phyloP scores from a whole-genome alignment of 2,113 vertebrate species.

The Lagopus leucura region DNA sequence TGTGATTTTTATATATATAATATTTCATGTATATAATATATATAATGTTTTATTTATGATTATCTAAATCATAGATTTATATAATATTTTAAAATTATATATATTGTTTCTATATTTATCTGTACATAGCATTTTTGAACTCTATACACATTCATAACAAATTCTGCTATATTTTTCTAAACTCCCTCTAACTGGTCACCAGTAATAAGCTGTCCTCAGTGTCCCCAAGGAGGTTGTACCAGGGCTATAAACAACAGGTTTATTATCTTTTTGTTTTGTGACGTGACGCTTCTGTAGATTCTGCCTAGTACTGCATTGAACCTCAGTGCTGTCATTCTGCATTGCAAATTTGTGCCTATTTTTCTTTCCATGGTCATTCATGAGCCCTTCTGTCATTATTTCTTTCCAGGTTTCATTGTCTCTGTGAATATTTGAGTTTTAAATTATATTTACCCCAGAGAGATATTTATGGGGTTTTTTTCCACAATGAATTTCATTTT shows the following conservation, averaged over 20 bases:
- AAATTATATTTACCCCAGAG: not conserved
- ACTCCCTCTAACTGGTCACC: not conserved
- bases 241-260: not conserved
- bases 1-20: not conserved
- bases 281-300: not conserved
- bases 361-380: not conserved
- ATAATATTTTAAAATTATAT: not conserved
- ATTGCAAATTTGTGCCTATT: not conserved
- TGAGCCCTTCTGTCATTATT: not conserved
- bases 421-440: not conserved
- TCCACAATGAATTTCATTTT: not conserved
- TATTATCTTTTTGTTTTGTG: not conserved
- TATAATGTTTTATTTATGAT: not conserved
- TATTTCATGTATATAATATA: not conserved
- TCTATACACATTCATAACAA: not conserved
- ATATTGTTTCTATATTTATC: not conserved
- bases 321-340: not conserved
- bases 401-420: not conserved
- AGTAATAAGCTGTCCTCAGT: not conserved
- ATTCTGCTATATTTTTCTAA: not conserved
- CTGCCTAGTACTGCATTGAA: not conserved
- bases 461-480: not conserved
- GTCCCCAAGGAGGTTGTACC: not conserved
- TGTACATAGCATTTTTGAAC: not conserved
- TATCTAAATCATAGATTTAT: not conserved